Conservation (phyloP, 37 sponge, comb jelly and placozoan species). For the Mnemiopsis leidyi region DNA sequence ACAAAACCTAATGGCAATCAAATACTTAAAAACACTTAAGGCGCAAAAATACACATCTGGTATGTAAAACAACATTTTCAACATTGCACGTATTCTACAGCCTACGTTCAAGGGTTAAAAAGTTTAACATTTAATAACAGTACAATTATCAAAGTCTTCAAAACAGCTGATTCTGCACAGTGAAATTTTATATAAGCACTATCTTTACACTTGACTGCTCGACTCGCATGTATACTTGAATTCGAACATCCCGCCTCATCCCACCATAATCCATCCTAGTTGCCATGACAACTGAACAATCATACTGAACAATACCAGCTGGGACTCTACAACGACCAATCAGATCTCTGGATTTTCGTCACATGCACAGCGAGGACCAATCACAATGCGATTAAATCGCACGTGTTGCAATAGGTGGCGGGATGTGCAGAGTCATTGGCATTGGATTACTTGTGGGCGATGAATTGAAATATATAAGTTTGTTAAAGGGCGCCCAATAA, state of each 20-base stretch:
- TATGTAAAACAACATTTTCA: too few species aligned
- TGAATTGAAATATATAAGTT: not conserved
- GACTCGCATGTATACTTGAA: too few species aligned
- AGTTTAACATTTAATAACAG: too few species aligned
- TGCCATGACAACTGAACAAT: not conserved
- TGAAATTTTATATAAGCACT: too few species aligned
- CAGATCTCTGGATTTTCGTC: not conserved
- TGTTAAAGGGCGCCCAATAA: not conserved
- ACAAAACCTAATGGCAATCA: too few species aligned
- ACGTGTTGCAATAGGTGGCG: not conserved
- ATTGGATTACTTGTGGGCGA: not conserved
- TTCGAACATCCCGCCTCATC: constrained; percentile 11
- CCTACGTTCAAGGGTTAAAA: too few species aligned
- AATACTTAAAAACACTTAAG: too few species aligned
- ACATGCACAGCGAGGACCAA: not conserved
- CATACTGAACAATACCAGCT: not conserved
- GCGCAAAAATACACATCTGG: too few species aligned
- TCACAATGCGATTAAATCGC: not conserved
- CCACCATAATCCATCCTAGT: not conserved
- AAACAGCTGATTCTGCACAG: too few species aligned
- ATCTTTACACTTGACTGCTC: too few species aligned
- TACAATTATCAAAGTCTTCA: too few species aligned
- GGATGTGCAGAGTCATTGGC: not conserved
- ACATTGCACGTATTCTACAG: too few species aligned
- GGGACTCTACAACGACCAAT: constrained; percentile 22